Conservation (phyloP, 2,797 vertebrate species). For the Phalanger gymnotis region DNA sequence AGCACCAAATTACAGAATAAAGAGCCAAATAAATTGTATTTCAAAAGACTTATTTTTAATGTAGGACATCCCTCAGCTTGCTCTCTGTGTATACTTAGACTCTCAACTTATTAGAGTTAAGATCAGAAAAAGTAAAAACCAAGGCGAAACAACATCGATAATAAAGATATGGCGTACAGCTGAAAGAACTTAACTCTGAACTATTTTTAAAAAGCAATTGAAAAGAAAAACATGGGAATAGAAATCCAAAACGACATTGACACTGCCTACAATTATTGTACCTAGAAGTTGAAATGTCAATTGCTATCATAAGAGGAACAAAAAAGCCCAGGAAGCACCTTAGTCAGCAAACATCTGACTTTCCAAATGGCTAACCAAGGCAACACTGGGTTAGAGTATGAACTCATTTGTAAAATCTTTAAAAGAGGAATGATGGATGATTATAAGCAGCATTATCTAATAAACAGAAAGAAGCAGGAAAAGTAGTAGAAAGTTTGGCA, state of each 20-base stretch:
- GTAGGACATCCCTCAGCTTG: background rate
- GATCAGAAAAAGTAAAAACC: background rate
- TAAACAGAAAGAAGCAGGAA: background rate
- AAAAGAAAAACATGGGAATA: background rate
- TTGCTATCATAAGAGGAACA: background rate
- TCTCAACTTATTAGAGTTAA: background rate
- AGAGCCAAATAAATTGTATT: background rate
- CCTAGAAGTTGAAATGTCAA: background rate
- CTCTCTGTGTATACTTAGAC: background rate
- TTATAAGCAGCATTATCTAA: background rate
- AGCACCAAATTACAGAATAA: background rate
- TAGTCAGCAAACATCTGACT: background rate
- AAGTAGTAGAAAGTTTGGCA: background rate
- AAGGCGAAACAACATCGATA: background rate
- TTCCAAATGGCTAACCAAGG: background rate
- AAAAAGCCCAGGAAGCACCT: background rate
- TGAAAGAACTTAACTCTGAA: background rate
- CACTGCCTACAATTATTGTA: background rate
- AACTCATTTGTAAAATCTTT: background rate
- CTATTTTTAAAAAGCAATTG: background rate
- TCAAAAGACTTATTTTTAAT: background rate
- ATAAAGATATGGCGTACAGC: background rate
- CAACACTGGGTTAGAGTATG: background rate
- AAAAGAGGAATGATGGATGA: background rate
- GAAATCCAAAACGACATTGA: background rate